These are phyloP conservation scores for Apistogramma diplotaenia DNA, from an alignment of 2,113 vertebrate species.

Conservation along the genomic window DNA sequence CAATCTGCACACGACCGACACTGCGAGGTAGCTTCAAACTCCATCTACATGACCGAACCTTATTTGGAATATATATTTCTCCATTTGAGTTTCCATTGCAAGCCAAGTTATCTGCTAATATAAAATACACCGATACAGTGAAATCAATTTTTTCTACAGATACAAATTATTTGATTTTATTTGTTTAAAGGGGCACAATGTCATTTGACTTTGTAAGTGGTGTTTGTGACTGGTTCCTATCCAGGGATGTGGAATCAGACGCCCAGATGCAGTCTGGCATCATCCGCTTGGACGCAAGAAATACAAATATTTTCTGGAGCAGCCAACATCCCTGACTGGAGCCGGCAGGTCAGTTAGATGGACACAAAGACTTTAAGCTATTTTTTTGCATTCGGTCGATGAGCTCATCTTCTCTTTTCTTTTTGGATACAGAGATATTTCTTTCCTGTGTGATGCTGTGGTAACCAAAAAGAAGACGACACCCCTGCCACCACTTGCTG, in stretches of 20 bases:
- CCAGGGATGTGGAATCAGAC: slow-evolving; percentile 74
- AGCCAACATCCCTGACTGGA: slow-evolving; percentile 80
- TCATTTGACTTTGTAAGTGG: not conserved
- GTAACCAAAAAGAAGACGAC: slow-evolving; percentile 51
- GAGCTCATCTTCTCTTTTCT: not conserved
- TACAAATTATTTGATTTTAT: too few species aligned
- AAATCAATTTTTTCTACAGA: too few species aligned
- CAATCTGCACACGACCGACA: slow-evolving; percentile 55
- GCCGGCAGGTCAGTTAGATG: slow-evolving; percentile 79
- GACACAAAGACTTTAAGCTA: not conserved
- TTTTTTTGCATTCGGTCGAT: not conserved
- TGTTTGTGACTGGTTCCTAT: not conserved
- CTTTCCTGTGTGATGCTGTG: slow-evolving; percentile 80
- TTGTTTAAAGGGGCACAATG: too few species aligned
- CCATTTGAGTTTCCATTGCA: too few species aligned
- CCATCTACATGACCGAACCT: not conserved
- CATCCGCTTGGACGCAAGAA: slow-evolving; percentile 78
- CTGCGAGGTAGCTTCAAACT: slow-evolving; percentile 42
- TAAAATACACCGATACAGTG: not conserved
- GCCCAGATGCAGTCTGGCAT: slow-evolving; percentile 82
- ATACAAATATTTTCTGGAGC: slow-evolving; percentile 83
- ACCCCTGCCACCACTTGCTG: slow-evolving; percentile 56
- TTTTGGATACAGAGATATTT: slow-evolving; percentile 79
- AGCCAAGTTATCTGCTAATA: rapidly evolving
- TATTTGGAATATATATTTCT: too few species aligned